phyloP scores from a whole-genome alignment of 2,888 invertebrate species.

The Choreutis nemorana region DNA sequence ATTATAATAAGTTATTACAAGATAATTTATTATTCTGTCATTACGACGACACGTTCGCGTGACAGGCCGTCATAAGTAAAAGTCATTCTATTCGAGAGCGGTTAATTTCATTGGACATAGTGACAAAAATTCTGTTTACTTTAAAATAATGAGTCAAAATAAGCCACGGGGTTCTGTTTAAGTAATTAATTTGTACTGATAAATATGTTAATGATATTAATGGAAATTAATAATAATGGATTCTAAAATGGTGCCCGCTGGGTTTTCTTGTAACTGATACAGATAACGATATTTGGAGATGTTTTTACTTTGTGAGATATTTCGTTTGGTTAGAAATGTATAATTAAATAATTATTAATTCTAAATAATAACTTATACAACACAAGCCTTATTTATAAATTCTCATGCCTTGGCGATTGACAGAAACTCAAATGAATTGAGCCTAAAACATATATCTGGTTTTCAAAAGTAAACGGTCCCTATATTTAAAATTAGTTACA shows the following conservation, averaged over 20 bases:
- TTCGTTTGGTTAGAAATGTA: too few species aligned
- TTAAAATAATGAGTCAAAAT: conserved; percentile 33
- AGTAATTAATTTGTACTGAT: conserved; percentile 29
- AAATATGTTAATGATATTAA: conserved; percentile 39
- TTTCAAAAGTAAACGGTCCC: conserved; percentile 1
- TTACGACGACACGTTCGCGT: conserved; percentile 58
- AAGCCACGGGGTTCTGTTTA: conserved; percentile 28
- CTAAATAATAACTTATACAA: conserved; percentile 5
- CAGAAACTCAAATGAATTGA: conserved; percentile 1
- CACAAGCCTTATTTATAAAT: conserved; percentile 5
- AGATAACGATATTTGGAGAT: conserved; percentile 1
- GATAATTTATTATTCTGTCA: conserved; percentile 65
- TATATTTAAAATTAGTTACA: too few species aligned
- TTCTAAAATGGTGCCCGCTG: conserved; percentile 43
- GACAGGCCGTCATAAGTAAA: conserved; percentile 51
- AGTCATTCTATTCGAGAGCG: conserved; percentile 31
- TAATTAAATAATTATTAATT: too few species aligned
- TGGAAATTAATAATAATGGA: conserved; percentile 39
- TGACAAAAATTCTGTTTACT: conserved; percentile 65
- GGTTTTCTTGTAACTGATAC: conserved; percentile 15
- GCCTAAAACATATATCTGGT: not conserved
- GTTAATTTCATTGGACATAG: conserved; percentile 62
- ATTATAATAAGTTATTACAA: conserved; percentile 64
- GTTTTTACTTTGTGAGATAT: too few species aligned
- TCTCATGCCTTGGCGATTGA: conserved; percentile 1